Evolutionary conservation across 2,888 invertebrate genomes (phyloP), one percentile per base, ranked within the genome.

Genomic region (Mechanitis mazaeus): DNA sequence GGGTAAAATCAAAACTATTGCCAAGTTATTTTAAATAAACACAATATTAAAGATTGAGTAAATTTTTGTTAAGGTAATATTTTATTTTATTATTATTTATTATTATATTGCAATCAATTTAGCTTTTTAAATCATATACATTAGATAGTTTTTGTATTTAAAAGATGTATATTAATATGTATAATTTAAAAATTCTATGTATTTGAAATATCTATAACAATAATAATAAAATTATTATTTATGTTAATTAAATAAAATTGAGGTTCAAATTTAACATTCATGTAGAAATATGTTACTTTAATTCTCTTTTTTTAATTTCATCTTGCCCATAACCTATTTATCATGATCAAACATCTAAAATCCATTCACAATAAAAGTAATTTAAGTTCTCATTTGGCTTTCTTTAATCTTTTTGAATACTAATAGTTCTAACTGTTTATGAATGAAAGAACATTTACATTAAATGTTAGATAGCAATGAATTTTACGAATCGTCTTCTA

Each of bases 1-100:
- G 61, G 68, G 60, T 63, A 61, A 64, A 61, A 61, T 63, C 45
- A 64, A 64, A 60, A 65, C 57, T 57, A 46, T 58, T 70, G 71
- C 70, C 70, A 69, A 69, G 54, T 59, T 31, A 11, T 56, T 54
- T 58, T 58, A 61, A 56, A 47, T 45, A 54, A 11, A 28, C 28
- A 20, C n/a, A 28, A 20, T 20, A 28, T 47, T 11, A 47, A 47
- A 47, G 47, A 2, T n/a, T 47, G 1, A 42, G 42, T 9, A 42
- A 42, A 7, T 42, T 42, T 42, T 42, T 9, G 38, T 38, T 38
- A 38, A 42, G 11, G n/a, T 7, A 4, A 47, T 47, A 3, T 20
- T 47, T 47, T 42, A 9, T 6, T 38, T 1, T 38, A 38, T 38
- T 7, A 1, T 38, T 38, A 6, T 38, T 38, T 4, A 20, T 20